Conservation (phyloP, 2,797 vertebrate genomes). For the Sebastes ruberrimus region DNA sequence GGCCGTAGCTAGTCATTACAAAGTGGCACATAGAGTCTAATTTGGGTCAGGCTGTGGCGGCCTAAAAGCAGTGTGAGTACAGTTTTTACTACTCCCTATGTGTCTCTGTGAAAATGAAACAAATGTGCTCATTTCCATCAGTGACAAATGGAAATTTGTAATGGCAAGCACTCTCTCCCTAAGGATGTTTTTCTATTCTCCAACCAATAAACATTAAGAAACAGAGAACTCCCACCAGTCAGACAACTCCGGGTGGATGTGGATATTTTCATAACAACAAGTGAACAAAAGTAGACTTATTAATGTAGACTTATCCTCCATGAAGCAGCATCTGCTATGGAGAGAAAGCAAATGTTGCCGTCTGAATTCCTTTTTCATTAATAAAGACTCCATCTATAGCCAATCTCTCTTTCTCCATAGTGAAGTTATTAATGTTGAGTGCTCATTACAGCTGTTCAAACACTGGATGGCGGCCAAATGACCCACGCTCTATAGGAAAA, state of each 20-base stretch:
- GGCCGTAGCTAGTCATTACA: slow-evolving; percentile 76
- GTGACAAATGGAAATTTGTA: slow-evolving; percentile 57
- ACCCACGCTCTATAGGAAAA: slow-evolving; percentile 87
- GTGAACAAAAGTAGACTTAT: slow-evolving; percentile 31
- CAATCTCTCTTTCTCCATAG: slow-evolving; percentile 34
- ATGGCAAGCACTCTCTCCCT: slow-evolving; percentile 30
- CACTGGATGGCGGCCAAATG: slow-evolving; percentile 85
- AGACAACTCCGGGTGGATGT: slow-evolving; percentile 18
- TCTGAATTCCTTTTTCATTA: slow-evolving; percentile 47
- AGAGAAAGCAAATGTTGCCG: slow-evolving; percentile 15
- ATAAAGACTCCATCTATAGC: slow-evolving; percentile 46
- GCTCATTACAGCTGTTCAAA: slow-evolving; percentile 88
- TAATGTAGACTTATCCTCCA: slow-evolving; percentile 4
- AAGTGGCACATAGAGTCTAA: slow-evolving; percentile 71
- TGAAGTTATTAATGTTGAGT: slow-evolving; percentile 79
- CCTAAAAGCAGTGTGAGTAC: slow-evolving; percentile 38
- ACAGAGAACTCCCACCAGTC: slow-evolving; percentile 55
- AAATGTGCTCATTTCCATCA: slow-evolving; percentile 55
- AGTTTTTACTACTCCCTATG: slow-evolving; percentile 43
- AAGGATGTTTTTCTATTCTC: slow-evolving; percentile 62
- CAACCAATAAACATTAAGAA: slow-evolving; percentile 56
- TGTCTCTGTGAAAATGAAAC: slow-evolving; percentile 55
- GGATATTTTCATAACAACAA: slow-evolving; percentile 45
- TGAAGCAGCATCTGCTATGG: neutral
- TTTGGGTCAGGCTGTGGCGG: slow-evolving; percentile 70